These are phyloP conservation scores for Lasioglossum baleicum DNA, from an alignment of 1,140 invertebrate species.

Conservation along the genomic window DNA sequence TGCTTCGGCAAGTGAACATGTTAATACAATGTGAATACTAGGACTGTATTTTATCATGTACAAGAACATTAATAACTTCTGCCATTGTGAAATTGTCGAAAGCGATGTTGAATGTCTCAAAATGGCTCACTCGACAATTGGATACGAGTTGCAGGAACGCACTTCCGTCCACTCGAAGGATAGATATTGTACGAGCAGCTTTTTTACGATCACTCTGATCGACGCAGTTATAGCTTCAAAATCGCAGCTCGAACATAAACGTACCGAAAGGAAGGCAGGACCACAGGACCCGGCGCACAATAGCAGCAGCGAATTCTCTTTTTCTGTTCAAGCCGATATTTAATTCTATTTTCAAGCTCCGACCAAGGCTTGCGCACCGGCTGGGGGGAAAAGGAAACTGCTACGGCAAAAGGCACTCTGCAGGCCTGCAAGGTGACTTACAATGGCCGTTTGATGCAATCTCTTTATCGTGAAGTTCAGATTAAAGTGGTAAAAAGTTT, in stretches of 20 bases:
- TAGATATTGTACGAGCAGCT: too few species aligned
- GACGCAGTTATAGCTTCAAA: too few species aligned
- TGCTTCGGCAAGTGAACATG: too few species aligned
- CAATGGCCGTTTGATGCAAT: slow-evolving; percentile 58
- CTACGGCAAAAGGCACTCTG: slow-evolving; percentile 41
- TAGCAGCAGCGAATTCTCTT: neutral
- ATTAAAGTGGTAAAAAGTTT: slow-evolving; percentile 58
- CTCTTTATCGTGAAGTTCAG: slow-evolving; percentile 63
- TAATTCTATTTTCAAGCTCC: slow-evolving; percentile 46
- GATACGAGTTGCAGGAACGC: too few species aligned
- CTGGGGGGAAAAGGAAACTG: slow-evolving; percentile 17
- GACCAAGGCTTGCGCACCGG: slow-evolving; percentile 2
- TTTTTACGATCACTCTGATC: too few species aligned
- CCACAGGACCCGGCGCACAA: neutral
- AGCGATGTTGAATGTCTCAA: too few species aligned
- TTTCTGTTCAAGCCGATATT: slow-evolving; percentile 1
- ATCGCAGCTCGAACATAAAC: neutral
- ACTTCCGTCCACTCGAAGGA: too few species aligned
- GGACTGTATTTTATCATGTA: too few species aligned
- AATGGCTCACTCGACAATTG: too few species aligned
- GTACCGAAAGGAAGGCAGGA: neutral
- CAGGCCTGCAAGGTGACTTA: slow-evolving; percentile 41
- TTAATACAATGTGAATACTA: too few species aligned
- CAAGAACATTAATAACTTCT: too few species aligned
- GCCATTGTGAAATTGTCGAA: too few species aligned